These are phyloP conservation scores for Odontomachus brunneus DNA, from an alignment of 1,140 invertebrate genomes.

Conservation along the genomic window DNA sequence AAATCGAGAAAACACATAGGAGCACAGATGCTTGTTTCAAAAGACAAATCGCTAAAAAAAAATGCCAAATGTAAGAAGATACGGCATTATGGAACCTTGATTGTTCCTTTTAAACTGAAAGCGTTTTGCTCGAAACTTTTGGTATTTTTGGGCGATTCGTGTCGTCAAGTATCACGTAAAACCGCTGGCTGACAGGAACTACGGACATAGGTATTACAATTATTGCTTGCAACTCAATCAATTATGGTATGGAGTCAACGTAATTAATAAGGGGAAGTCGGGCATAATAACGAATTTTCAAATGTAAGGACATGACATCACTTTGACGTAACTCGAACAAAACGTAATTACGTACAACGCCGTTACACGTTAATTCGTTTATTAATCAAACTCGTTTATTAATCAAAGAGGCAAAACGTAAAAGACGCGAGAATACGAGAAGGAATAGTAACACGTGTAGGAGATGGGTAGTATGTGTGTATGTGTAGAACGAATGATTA, in stretches of 20 bases:
- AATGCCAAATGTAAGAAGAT: too few species aligned
- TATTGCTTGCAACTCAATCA: slow-evolving; percentile 55
- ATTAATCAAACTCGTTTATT: slow-evolving; percentile 34
- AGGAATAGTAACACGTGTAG: slow-evolving; percentile 47
- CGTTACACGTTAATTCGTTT: slow-evolving; percentile 63
- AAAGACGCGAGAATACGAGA: slow-evolving; percentile 46
- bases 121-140: too few species aligned
- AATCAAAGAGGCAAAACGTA: slow-evolving; percentile 65
- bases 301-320: slow-evolving; percentile 44
- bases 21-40: too few species aligned
- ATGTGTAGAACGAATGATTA: slow-evolving; percentile 63
- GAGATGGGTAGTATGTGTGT: slow-evolving; percentile 19
- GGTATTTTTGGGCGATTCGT: too few species aligned
- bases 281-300: slow-evolving; percentile 57
- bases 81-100: too few species aligned
- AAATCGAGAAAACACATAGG: too few species aligned
- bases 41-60: too few species aligned
- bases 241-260: slow-evolving; percentile 63
- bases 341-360: slow-evolving; percentile 65
- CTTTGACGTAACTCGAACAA: slow-evolving; percentile 44
- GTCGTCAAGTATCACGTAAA: not conserved
- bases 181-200: slow-evolving; percentile 23
- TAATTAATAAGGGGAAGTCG: slow-evolving; percentile 46
- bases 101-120: too few species aligned
- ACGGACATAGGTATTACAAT: slow-evolving; percentile 13